Percentiles rank a stretch among this genome's conserved stretches.
phyloP scores from a whole-genome alignment of 2,113 vertebrate species.

The Chascanopsetta lugubris region DNA sequence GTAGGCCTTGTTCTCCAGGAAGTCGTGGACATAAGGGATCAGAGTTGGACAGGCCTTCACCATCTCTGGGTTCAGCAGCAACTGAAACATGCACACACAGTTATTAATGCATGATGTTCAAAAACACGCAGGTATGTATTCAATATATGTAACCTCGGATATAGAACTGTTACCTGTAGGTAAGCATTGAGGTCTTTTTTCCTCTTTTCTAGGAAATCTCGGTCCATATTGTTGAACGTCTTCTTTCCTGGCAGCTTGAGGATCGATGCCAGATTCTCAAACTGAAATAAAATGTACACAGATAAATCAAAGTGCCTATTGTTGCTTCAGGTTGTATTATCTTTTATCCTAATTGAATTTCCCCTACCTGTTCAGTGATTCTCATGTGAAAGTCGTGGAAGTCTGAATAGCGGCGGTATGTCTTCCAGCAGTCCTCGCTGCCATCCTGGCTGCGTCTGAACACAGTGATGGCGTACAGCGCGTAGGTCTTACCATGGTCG shows the following conservation, averaged over 20 bases:
- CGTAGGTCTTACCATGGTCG: slow-evolving; percentile 97
- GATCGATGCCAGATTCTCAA: slow-evolving; percentile 90
- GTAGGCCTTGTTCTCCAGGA: slow-evolving; percentile 98
- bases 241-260: slow-evolving; percentile 98
- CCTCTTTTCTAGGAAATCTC: slow-evolving; percentile 96
- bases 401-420: slow-evolving; percentile 96
- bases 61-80: slow-evolving; percentile 94
- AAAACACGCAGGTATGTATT: background rate
- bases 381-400: slow-evolving; percentile 99
- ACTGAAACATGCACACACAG: slow-evolving; percentile 73
- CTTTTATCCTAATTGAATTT: background rate
- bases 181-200: slow-evolving; percentile 97
- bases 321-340: background rate
- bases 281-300: slow-evolving; percentile 77
- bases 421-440: slow-evolving; percentile 94
- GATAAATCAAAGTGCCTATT: background rate
- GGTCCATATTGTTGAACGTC: slow-evolving; percentile 99
- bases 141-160: background rate
- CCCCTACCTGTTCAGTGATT: slow-evolving; percentile 92
- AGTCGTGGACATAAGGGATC: slow-evolving; percentile 90
- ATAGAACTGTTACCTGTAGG: slow-evolving; percentile 85
- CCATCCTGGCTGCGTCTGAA: slow-evolving; percentile 85
- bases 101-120: background rate
- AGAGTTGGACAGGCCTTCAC: slow-evolving; percentile 92
- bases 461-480: slow-evolving; percentile 95